Base-by-base conservation (phyloP, 1,140 invertebrate genomes). In the Pseudomyrmex flavicornis region DNA sequence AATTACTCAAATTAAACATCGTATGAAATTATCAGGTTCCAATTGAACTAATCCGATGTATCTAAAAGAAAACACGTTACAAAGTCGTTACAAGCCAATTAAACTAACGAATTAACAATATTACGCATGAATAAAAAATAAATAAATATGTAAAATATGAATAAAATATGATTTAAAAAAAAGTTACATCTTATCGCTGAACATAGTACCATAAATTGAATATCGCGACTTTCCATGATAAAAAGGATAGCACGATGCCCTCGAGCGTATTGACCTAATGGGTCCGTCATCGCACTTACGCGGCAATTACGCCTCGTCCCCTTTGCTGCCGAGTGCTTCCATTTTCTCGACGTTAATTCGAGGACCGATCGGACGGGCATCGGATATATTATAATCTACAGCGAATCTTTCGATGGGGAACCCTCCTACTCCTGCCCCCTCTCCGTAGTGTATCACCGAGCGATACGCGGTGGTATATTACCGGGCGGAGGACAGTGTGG, bases 391-490 rank as follows among this genome's bases (percentile, higher is more conserved):
- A 88, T 89, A 88, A 88, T 86, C 84, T 83, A 86, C 80, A 73
- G 70, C 87, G 85, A 88, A 88, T 87, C 83, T 87, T 88, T 70
- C 54, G 77, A 82, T 62, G 83, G 87, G 76, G 62, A 74, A 48
- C 72, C 76, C 87, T 87, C 84, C 88, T 84, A 77, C 72, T 85
- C 56, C 80, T 76, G 59, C 72, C 70, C 80, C 59, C 63, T 83
- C 74, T 48, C 58, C 74, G 13, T 59, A 52, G 12, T 70, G 22
- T 59, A 80, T 80, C 76, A 61, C 50, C 62, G 44, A 82, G 59
- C 85, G 61, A 93, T 93, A 66, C 89, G 94, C 93, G 87, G 92
- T 72, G 85, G 83, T 85, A 66, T 80, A 88, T 85, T 87, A 82
- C 83, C 82, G 83, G 48, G 63, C 62, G 20, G 73, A 44, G 46